These are phyloP conservation scores for Phalloptychus januarius DNA, from an alignment of 2,797 vertebrate genomes.

Conservation along the genomic window DNA sequence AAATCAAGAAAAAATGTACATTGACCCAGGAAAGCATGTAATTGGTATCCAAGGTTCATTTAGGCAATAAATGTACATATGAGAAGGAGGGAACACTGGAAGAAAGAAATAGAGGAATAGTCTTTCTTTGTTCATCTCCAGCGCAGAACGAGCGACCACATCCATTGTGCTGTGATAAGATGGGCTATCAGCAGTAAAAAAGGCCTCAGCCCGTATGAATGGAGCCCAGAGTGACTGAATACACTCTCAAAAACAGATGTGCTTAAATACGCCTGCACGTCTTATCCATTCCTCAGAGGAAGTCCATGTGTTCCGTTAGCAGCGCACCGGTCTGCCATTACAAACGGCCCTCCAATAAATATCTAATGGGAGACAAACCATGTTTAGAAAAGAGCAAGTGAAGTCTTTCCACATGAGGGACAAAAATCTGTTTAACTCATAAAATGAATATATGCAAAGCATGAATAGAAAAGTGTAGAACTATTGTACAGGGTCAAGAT, in stretches of 20 bases:
- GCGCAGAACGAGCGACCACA: conserved; percentile 72
- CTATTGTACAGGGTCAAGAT: neutral
- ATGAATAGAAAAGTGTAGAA: neutral
- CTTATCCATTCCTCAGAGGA: conserved; percentile 53
- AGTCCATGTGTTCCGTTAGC: conserved; percentile 36
- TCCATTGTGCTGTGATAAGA: conserved; percentile 82
- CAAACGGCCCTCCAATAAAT: neutral
- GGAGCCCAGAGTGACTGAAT: conserved; percentile 68
- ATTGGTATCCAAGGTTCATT: conserved; percentile 6
- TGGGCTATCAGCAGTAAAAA: conserved; percentile 83
- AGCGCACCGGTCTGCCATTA: conserved; percentile 2
- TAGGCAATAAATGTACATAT: conserved; percentile 2
- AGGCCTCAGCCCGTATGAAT: conserved; percentile 73
- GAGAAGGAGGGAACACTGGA: conserved; percentile 30
- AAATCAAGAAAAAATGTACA: conserved; percentile 5
- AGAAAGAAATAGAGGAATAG: conserved; percentile 63
- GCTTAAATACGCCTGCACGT: conserved; percentile 66
- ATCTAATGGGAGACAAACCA: neutral
- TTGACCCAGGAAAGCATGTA: conserved; percentile 17
- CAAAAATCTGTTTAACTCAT: neutral
- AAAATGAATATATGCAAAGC: neutral
- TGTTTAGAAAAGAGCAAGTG: neutral
- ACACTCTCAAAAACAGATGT: conserved; percentile 74
- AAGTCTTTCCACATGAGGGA: neutral
- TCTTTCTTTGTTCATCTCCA: conserved; percentile 72